Percentiles rank a stretch among this genome's conserved stretches.
Evolutionary conservation across 2,888 invertebrate species (phyloP).

Genomic region (Leucania comma): DNA sequence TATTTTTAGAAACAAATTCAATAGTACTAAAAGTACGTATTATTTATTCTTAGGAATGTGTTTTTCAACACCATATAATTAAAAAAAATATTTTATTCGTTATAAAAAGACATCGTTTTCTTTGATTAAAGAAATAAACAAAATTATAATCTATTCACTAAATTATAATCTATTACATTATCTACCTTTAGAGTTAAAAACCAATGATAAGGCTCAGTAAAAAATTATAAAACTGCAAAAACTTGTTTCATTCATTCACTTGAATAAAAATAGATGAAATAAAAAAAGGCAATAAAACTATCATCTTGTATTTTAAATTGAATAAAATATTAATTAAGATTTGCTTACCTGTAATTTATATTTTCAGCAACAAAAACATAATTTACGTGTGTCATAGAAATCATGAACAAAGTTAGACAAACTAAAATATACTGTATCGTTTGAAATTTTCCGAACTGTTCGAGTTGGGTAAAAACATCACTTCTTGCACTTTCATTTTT

Average conservation of each 20-base stretch:
- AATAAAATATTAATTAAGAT: neutral
- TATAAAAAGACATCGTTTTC: neutral
- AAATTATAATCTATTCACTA: neutral
- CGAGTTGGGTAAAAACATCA: slow-evolving; percentile 65
- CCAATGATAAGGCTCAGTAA: neutral
- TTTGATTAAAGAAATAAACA: neutral
- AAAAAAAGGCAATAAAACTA: neutral
- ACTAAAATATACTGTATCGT: slow-evolving; percentile 78
- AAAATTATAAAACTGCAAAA: neutral
- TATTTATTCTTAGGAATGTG: too few species aligned
- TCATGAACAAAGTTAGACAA: slow-evolving; percentile 77
- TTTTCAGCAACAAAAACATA: slow-evolving; percentile 84
- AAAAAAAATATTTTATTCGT: neutral
- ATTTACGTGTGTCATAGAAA: slow-evolving; percentile 84
- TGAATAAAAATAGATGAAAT: neutral
- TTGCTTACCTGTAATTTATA: slow-evolving; percentile 77
- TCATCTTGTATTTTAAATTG: neutral
- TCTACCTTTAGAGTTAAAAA: neutral
- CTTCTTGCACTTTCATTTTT: slow-evolving; percentile 46
- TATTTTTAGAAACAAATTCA: neutral
- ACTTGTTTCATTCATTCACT: too few species aligned
- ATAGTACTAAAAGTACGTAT: too few species aligned
- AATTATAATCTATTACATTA: neutral
- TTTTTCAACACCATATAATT: too few species aligned
- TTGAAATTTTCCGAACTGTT: slow-evolving; percentile 80